A percentile compares a stretch with the other conserved stretches of the same genome.
Evolutionary conservation across 2,888 invertebrate genomes (phyloP).

Genomic region (Thecophora atra): DNA sequence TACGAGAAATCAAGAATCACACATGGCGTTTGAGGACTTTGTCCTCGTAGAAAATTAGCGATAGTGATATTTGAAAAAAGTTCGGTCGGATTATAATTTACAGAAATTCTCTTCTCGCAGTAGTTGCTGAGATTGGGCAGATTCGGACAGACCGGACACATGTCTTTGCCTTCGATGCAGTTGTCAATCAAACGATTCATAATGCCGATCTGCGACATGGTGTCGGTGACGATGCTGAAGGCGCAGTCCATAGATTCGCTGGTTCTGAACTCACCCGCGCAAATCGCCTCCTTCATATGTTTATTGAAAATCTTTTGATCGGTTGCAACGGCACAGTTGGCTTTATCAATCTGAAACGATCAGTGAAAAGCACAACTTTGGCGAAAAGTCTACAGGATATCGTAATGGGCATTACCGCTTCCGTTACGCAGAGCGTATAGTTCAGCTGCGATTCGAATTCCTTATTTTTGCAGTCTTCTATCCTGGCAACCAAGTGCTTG

Average conservation of each 20-base stretch:
- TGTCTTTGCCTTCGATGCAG: slow-evolving; percentile 34
- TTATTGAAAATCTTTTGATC: slow-evolving; percentile 36
- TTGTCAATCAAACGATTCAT: slow-evolving; percentile 35
- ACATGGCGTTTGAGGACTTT: too few species aligned
- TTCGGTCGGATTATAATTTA: too few species aligned
- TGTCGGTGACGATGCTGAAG: slow-evolving; percentile 22
- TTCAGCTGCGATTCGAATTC: slow-evolving; percentile 28
- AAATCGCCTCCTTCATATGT: slow-evolving; percentile 29
- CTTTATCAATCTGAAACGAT: slow-evolving; percentile 13
- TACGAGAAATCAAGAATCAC: too few species aligned
- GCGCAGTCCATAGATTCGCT: slow-evolving; percentile 37
- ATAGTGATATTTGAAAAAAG: too few species aligned
- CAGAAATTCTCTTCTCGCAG: too few species aligned
- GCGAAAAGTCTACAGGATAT: background rate
- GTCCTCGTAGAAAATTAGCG: too few species aligned
- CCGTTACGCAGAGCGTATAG: slow-evolving; percentile 42
- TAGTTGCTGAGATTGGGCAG: background rate
- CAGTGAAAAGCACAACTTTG: background rate
- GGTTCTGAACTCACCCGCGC: slow-evolving; percentile 28
- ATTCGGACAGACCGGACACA: slow-evolving; percentile 19
- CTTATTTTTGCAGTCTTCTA: slow-evolving; percentile 37
- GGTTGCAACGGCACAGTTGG: slow-evolving; percentile 28
- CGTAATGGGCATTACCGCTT: slow-evolving; percentile 39
- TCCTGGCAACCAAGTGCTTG: slow-evolving; percentile 22
- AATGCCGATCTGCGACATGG: slow-evolving; percentile 33